Conservation (phyloP, 2,797 vertebrate species). For the Babyrousa celebensis region DNA sequence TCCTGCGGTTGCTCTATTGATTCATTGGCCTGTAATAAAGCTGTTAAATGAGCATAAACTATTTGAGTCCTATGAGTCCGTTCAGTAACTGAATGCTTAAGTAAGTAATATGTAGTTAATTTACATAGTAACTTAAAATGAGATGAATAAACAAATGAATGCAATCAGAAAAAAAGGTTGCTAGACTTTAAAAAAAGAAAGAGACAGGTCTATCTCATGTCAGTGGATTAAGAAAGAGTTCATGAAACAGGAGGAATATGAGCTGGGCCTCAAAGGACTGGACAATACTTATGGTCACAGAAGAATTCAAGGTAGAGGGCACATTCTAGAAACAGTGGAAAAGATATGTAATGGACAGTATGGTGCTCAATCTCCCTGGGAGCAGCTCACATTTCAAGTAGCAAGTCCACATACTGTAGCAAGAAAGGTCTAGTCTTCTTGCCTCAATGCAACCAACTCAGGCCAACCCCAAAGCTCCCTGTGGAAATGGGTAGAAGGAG, state of each 20-base stretch:
- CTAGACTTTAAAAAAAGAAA: conserved; percentile 43
- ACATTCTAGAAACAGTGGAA: neutral
- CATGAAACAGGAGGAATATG: neutral
- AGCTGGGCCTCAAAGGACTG: neutral
- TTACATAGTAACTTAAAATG: conserved; percentile 9
- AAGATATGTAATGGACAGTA: neutral
- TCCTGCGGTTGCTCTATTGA: neutral
- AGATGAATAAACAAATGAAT: conserved; percentile 39
- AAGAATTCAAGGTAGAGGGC: neutral
- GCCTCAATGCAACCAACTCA: neutral
- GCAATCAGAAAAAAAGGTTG: neutral
- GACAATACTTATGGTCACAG: too few species aligned
- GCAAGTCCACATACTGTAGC: neutral
- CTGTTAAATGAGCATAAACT: neutral
- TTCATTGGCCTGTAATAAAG: neutral
- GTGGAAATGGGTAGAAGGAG: neutral
- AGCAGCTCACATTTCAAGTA: neutral
- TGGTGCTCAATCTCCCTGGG: rapidly evolving
- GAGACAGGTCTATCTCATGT: neutral
- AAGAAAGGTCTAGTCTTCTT: neutral
- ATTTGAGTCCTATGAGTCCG: neutral
- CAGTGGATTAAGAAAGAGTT: neutral
- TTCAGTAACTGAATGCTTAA: conserved; percentile 35
- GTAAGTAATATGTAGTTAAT: neutral
- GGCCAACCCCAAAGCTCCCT: neutral